Percentiles rank a stretch among this genome's conserved stretches.
These are phyloP conservation scores for Heliconius nattereri DNA, from an alignment of 1,140 invertebrate species.

Conservation along the genomic window DNA sequence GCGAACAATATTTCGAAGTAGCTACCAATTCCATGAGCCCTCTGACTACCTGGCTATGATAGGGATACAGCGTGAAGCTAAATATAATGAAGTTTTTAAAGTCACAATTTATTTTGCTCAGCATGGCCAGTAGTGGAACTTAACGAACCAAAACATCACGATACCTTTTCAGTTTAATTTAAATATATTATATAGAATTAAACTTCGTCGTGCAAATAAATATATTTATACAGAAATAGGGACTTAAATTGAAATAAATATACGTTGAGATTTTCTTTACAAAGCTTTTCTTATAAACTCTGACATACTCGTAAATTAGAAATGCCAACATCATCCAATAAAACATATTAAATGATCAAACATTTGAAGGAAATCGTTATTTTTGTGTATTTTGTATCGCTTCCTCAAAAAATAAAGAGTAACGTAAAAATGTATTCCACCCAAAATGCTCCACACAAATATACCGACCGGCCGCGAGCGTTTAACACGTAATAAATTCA, in stretches of 20 bases:
- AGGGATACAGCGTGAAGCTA: too few species aligned
- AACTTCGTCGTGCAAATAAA: background rate
- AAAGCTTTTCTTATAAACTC: background rate
- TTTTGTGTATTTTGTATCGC: background rate
- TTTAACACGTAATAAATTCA: slow-evolving; percentile 11
- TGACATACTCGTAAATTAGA: background rate
- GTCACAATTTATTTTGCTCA: too few species aligned
- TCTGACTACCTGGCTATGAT: too few species aligned
- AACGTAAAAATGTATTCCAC: background rate
- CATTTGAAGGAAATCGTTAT: background rate
- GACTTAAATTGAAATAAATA: background rate
- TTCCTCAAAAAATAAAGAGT: background rate
- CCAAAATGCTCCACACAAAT: background rate
- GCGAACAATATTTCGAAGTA: background rate
- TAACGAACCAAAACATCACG: too few species aligned
- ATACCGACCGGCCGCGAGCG: background rate
- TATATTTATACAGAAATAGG: background rate
- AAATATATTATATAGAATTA: background rate
- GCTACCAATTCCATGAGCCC: too few species aligned
- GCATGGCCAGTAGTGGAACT: too few species aligned
- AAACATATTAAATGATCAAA: background rate
- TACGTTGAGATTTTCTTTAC: background rate
- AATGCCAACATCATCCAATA: background rate
- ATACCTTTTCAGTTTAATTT: too few species aligned
- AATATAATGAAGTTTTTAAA: too few species aligned